These are phyloP conservation scores for Spea hammondii DNA, from an alignment of 2,797 vertebrate species.

Conservation along the genomic window DNA sequence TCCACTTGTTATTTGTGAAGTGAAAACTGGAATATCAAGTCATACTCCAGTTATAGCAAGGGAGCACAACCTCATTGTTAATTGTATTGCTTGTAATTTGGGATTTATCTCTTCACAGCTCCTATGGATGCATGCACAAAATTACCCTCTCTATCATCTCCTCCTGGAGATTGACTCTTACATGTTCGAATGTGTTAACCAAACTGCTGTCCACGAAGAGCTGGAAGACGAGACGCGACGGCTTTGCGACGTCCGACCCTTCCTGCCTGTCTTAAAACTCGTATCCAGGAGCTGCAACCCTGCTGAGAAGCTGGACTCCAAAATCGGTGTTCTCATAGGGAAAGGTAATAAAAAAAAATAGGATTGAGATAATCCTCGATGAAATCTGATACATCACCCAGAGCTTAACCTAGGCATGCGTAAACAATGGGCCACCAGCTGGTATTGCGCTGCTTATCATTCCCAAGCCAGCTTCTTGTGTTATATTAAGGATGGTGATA, in stretches of 20 bases:
- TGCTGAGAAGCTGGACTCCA: conserved; percentile 92
- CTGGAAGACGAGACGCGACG: conserved; percentile 92
- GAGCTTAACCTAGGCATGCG: no score
- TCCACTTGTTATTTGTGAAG: no score
- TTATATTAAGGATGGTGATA: no score
- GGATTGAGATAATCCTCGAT: not conserved
- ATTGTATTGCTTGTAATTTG: no score
- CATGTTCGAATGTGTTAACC: conserved; percentile 97
- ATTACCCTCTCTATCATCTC: conserved; percentile 88
- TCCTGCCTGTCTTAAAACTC: conserved; percentile 91
- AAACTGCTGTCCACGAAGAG: conserved; percentile 94
- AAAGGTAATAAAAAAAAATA: conserved; percentile 77
- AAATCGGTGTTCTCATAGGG: conserved; percentile 95
- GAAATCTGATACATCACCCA: not conserved
- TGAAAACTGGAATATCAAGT: no score
- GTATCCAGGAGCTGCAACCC: conserved; percentile 89
- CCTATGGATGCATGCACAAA: conserved; percentile 94
- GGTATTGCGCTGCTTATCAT: no score
- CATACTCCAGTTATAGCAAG: no score
- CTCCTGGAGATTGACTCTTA: conserved; percentile 94
- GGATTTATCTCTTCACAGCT: conserved; percentile 69
- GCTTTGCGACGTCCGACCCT: conserved; percentile 94
- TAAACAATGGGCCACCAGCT: no score
- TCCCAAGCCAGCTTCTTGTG: no score
- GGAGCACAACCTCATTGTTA: no score